Conservation (phyloP, 2,113 vertebrate species). For the Takifugu bimaculatus region DNA sequence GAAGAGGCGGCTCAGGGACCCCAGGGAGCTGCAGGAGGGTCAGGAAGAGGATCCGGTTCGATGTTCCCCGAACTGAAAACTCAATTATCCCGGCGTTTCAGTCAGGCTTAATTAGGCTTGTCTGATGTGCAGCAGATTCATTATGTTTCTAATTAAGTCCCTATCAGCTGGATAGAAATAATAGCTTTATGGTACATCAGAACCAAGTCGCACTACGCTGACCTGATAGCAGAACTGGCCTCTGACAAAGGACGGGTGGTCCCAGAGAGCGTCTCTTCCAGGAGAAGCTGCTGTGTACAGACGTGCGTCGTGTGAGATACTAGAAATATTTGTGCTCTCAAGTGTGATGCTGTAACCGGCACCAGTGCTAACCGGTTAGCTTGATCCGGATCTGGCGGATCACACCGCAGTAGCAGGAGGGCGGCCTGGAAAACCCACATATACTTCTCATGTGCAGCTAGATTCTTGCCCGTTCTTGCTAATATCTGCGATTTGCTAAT, state of each 20-base stretch:
- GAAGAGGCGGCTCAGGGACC: slow-evolving; percentile 34
- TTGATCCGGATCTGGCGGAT: too few species aligned
- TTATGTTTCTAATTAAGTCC: slow-evolving; percentile 79
- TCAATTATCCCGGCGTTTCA: slow-evolving; percentile 67
- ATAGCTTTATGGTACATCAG: slow-evolving; percentile 68
- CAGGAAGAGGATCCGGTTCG: slow-evolving; percentile 42
- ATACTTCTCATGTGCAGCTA: too few species aligned
- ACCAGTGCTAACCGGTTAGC: too few species aligned
- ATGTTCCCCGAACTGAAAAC: slow-evolving; percentile 66
- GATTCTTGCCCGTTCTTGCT: too few species aligned
- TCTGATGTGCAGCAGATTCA: slow-evolving; percentile 74
- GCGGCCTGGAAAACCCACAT: too few species aligned
- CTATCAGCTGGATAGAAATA: slow-evolving; percentile 71
- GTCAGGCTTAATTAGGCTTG: slow-evolving; percentile 74
- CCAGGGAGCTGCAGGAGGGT: slow-evolving; percentile 28
- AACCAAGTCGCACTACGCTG: slow-evolving; percentile 15
- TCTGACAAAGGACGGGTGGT: neutral
- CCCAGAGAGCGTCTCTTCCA: too few species aligned
- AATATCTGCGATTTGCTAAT: too few species aligned
- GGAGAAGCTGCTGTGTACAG: too few species aligned
- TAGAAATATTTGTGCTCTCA: too few species aligned
- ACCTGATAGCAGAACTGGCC: neutral
- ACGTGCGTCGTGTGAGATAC: too few species aligned
- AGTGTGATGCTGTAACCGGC: too few species aligned
- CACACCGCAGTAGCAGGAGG: too few species aligned